phyloP scores from a whole-genome alignment of 2,888 invertebrate genomes.

The Leptothorax acervorum region DNA sequence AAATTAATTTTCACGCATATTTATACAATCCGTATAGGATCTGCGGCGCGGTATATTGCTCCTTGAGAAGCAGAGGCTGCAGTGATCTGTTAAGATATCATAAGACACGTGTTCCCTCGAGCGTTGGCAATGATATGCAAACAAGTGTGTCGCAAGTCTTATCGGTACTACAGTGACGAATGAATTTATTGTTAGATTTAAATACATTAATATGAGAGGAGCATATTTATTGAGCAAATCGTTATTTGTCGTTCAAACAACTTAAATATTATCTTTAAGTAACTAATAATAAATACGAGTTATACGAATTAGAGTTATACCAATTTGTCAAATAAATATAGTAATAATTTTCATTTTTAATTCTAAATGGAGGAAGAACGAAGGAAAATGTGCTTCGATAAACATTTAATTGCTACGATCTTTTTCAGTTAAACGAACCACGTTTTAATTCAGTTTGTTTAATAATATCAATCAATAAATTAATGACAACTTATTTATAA shows the following conservation, averaged over 20 bases:
- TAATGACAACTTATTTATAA: constrained; percentile 2
- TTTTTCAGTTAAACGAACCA: neutral
- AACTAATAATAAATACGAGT: neutral
- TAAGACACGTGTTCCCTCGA: constrained; percentile 27
- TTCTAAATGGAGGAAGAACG: neutral
- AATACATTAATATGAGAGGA: neutral
- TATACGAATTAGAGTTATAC: neutral
- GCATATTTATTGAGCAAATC: neutral
- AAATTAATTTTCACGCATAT: constrained; percentile 26
- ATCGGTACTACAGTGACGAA: neutral
- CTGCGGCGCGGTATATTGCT: neutral
- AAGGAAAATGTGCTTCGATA: neutral
- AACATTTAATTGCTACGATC: neutral
- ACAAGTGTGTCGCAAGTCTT: constrained; percentile 14
- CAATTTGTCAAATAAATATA: neutral
- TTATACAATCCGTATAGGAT: neutral
- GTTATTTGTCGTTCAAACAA: neutral
- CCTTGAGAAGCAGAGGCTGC: neutral
- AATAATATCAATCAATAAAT: neutral
- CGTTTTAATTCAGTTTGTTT: neutral
- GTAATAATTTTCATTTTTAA: neutral
- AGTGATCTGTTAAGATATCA: constrained; percentile 16
- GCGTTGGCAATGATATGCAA: constrained; percentile 36
- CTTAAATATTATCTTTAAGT: neutral
- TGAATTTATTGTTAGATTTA: neutral